Conservation (phyloP, 2,797 vertebrate genomes). For the Lagodon rhomboides region DNA sequence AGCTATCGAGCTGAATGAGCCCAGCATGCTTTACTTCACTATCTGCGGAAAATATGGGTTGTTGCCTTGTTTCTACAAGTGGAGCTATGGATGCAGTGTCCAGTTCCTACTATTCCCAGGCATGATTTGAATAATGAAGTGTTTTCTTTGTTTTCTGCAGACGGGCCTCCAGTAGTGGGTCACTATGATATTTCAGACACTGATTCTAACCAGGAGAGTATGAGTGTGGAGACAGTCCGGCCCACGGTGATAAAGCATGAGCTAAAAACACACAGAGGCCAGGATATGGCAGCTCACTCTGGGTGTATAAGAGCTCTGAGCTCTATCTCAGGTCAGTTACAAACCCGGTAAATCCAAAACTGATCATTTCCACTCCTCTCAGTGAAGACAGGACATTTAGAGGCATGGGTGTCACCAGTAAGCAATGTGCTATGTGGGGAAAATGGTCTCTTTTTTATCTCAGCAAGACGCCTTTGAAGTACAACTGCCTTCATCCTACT, state of each 20-base stretch:
- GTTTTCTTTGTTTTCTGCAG: conserved; percentile 90
- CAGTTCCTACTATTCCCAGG: conserved; percentile 40
- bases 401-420: conserved; percentile 59
- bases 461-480: conserved; percentile 55
- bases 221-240: conserved; percentile 93
- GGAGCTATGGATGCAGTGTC: conserved; percentile 26
- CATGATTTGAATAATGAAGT: conserved; percentile 84
- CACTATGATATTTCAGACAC: conserved; percentile 99
- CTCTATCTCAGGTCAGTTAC: conserved; percentile 91
- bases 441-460: conserved; percentile 38
- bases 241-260: conserved; percentile 94
- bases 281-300: conserved; percentile 88
- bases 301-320: conserved; percentile 90
- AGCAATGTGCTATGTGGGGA: conserved; percentile 40
- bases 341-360: conserved; percentile 72
- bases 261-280: conserved; percentile 90
- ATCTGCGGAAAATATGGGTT: not conserved
- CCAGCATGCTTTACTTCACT: not conserved
- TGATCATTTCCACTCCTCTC: conserved; percentile 68
- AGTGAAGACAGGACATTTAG: conserved; percentile 62
- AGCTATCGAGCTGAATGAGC: not conserved
- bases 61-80: conserved; percentile 10
- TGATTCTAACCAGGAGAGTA: conserved; percentile 95
- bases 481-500: conserved; percentile 43
- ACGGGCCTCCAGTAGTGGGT: conserved; percentile 94